Base-by-base conservation (phyloP, 2,888 invertebrate species). In the Drosophila greeni region DNA sequence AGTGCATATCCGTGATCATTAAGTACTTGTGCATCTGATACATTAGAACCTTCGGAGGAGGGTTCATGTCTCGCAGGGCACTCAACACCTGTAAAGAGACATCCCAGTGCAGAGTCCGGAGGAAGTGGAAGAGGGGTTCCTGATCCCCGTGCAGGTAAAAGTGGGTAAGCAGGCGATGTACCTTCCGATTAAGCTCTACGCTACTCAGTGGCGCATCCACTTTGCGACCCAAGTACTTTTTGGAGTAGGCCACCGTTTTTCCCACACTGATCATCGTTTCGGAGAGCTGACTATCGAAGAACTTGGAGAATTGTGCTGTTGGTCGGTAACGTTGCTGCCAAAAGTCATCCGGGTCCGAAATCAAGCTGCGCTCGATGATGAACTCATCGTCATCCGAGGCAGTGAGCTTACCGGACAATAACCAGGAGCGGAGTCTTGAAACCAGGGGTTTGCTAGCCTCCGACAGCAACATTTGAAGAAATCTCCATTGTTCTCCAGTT, bases 281-380 rank as follows among this genome's bases (percentile, higher is more conserved):
- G 3, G 36, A 52, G 0, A 64, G 16, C 8, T 56, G 12, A 1
- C 7, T 8, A 6, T 18, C 34, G 14, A 82, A 34, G 20, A 74
- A 68, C 0, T 39, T 36, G 6, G 77, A 73, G 20, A 80, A n/a
- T 2, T 18, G 9, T 5, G 49, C 9, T 2, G 37, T 26, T 1
- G 80, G 7, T 14, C 9, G 16, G 2, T 69, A 80, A 2, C 71
- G 37, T 3, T 43, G 31, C 14, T 20, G 20, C 81, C 75, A 80
- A 36, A 53, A 77, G 2, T 23, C 24, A 3, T 39, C 16, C 0
- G 2, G 24, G 5, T 0, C 2, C n/a, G 23, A 26, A 1, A 8
- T 1, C 2, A 14, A 1, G 8, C 14, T 24, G 1, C 58, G 39
- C 3, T 45, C 31, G 7, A 78, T 60, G 5, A 70, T 60, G 14